Conservation (phyloP, 2,888 invertebrate genomes). For the Nycteola revayana region DNA sequence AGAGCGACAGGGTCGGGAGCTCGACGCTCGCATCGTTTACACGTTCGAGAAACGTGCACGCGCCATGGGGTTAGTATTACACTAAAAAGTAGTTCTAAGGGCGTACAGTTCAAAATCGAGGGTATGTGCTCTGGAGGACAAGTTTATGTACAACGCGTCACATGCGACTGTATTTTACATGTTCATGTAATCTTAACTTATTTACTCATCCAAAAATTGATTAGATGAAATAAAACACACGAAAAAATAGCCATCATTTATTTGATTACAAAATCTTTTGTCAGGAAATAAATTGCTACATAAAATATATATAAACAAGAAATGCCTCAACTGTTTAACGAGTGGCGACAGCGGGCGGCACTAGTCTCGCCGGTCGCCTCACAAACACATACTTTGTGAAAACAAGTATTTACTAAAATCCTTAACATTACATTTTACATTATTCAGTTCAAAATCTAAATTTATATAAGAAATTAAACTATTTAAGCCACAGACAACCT, state of each 20-base stretch:
- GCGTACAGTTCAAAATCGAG: too few species aligned
- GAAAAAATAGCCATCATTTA: slow-evolving; percentile 76
- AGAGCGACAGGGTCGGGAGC: too few species aligned
- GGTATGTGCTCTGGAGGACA: too few species aligned
- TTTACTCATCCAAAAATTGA: too few species aligned
- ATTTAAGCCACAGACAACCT: slow-evolving; percentile 40
- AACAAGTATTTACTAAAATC: slow-evolving; percentile 43
- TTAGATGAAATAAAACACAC: slow-evolving; percentile 37
- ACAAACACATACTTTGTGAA: slow-evolving; percentile 40
- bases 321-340: slow-evolving; percentile 58
- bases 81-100: too few species aligned
- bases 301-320: slow-evolving; percentile 74
- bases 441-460: slow-evolving; percentile 51
- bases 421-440: slow-evolving; percentile 47
- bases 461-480: slow-evolving; percentile 39
- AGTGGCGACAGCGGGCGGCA: slow-evolving; percentile 10
- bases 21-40: too few species aligned
- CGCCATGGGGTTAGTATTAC: too few species aligned
- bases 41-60: too few species aligned
- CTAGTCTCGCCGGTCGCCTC: slow-evolving; percentile 11
- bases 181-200: too few species aligned
- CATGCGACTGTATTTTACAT: too few species aligned
- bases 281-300: slow-evolving; percentile 77
- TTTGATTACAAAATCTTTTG: slow-evolving; percentile 77
- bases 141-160: too few species aligned